Evolutionary conservation across 1,140 invertebrate genomes (phyloP).

Genomic region (Ruditapes philippinarum): DNA sequence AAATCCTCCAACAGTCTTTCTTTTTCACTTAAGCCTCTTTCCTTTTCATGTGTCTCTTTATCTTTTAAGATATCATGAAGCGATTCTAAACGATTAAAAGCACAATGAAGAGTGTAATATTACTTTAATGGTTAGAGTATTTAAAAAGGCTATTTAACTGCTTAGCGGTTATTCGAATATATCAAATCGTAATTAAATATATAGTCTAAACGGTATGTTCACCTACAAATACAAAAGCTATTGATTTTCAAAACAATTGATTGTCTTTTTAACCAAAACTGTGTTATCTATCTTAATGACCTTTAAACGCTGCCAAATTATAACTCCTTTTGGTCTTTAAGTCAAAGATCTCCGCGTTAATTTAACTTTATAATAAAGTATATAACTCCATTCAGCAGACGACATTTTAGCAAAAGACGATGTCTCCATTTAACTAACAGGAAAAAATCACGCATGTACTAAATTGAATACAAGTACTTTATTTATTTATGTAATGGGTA

Average conservation of each 20-base stretch:
- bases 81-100: neutral
- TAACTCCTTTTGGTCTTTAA: neutral
- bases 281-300: neutral
- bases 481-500: neutral
- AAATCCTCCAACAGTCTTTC: neutral
- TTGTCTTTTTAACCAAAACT: neutral
- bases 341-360: neutral
- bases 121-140: neutral
- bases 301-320: neutral
- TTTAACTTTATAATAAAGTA: neutral
- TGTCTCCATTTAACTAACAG: neutral
- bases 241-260: slow-evolving; percentile 30
- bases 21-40: neutral
- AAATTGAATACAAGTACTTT: slow-evolving; percentile 7
- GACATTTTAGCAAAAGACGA: no score
- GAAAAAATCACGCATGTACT: neutral
- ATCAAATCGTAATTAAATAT: slow-evolving; percentile 32
- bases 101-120: neutral
- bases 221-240: neutral
- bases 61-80: neutral
- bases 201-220: neutral
- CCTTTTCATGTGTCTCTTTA: neutral
- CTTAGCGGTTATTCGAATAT: neutral
- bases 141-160: neutral
- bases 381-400: neutral